These are phyloP conservation scores for Ctenomys sociabilis DNA, from an alignment of 2,113 vertebrate genomes.

Conservation along the genomic window DNA sequence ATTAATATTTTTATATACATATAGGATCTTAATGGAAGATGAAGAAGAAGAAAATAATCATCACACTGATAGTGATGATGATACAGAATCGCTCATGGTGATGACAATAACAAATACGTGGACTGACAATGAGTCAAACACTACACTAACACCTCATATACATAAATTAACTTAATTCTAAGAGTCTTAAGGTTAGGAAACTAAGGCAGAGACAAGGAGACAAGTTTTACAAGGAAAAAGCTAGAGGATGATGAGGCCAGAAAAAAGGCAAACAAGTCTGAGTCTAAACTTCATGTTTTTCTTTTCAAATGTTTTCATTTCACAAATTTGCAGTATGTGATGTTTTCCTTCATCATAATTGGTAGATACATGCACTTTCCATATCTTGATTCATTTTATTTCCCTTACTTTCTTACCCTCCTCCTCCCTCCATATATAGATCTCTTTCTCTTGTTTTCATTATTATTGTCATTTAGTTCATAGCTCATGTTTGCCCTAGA, in stretches of 20 bases:
- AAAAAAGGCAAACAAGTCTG: neutral
- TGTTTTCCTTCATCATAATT: neutral
- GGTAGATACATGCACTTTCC: neutral
- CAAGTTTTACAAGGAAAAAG: neutral
- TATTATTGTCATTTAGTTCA: neutral
- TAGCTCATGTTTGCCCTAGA: neutral
- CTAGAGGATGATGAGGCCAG: neutral
- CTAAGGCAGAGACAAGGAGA: neutral
- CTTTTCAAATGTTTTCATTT: neutral
- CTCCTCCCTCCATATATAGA: neutral
- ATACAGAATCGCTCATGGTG: neutral
- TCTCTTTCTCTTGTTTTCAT: neutral
- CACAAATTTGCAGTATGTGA: neutral
- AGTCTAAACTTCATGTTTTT: neutral
- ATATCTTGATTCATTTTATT: neutral
- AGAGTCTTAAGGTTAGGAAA: neutral
- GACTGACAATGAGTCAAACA: neutral
- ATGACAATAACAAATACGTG: neutral
- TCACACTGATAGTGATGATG: neutral
- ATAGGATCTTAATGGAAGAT: slow-evolving; percentile 64
- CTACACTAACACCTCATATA: neutral
- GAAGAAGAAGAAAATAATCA: neutral
- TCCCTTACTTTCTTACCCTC: neutral
- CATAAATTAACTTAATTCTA: neutral
- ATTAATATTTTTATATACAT: slow-evolving; percentile 27